These are phyloP conservation scores for Megalops atlanticus DNA, from an alignment of 2,113 vertebrate species.

Conservation along the genomic window DNA sequence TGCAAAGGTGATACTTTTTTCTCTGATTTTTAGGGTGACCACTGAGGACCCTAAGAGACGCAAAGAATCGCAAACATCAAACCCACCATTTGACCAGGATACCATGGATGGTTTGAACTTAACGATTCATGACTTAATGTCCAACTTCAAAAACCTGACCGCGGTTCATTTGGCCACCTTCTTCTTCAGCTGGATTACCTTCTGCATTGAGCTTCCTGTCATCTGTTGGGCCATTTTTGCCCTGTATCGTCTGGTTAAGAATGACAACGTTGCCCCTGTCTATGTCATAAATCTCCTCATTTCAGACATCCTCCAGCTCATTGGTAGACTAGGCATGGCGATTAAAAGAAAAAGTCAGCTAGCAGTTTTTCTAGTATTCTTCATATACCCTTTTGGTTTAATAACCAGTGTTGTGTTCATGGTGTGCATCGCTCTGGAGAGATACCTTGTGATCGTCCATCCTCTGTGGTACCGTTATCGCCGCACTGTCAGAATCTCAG, in stretches of 20 bases:
- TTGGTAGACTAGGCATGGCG: not conserved
- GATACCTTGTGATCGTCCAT: slow-evolving; percentile 32
- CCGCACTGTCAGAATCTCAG: slow-evolving; percentile 17
- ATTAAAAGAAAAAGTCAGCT: no score
- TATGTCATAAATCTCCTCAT: slow-evolving; percentile 38
- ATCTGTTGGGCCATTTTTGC: slow-evolving; percentile 26
- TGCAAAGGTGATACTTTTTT: no score
- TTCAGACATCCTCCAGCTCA: slow-evolving; percentile 34
- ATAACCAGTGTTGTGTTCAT: slow-evolving; percentile 29
- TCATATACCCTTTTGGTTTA: slow-evolving; percentile 18
- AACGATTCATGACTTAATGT: no score
- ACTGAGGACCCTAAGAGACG: not conserved
- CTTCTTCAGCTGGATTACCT: not conserved
- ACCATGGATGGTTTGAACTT: no score
- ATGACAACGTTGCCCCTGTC: slow-evolving; percentile 18
- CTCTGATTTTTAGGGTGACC: not conserved
- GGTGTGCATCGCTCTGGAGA: slow-evolving; percentile 36
- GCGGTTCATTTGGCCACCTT: no score
- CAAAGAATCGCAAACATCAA: not conserved
- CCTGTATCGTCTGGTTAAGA: slow-evolving; percentile 21
- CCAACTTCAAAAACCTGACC: no score
- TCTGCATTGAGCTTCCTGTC: slow-evolving; percentile 20
- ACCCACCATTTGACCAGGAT: not conserved
- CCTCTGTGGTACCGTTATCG: slow-evolving; percentile 35
- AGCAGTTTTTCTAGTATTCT: not conserved